Conservation (phyloP, 2,888 invertebrate genomes). For the Tryphoninae sp. region DNA sequence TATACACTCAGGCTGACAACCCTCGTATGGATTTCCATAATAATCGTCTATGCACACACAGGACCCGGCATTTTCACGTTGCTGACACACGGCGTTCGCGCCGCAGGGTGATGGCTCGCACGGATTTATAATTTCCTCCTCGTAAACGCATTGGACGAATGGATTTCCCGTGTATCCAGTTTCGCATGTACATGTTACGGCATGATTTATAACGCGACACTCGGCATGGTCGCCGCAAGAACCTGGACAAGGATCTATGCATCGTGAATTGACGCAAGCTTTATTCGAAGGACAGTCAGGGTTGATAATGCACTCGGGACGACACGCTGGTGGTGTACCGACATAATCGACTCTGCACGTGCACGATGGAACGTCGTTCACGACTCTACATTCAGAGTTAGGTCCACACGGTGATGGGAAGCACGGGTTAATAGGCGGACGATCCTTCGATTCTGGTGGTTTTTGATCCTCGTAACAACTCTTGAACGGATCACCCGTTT, state of each 20-base stretch:
- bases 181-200: constrained; percentile 91
- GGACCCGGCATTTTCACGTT: constrained; percentile 90
- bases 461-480: constrained; percentile 85
- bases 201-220: constrained; percentile 90
- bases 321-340: constrained; percentile 91
- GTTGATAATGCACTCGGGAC: constrained; percentile 92
- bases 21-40: constrained; percentile 93
- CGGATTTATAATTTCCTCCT: constrained; percentile 86
- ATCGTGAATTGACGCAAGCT: constrained; percentile 91
- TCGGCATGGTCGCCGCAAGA: constrained; percentile 91
- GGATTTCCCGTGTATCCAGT: constrained; percentile 91
- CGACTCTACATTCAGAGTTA: constrained; percentile 87
- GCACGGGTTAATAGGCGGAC: constrained; percentile 84
- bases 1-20: constrained; percentile 93
- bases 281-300: constrained; percentile 90
- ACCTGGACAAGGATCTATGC: constrained; percentile 91
- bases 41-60: constrained; percentile 92
- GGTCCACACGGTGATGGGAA: constrained; percentile 92
- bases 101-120: constrained; percentile 95
- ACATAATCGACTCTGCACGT: constrained; percentile 89
- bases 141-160: constrained; percentile 88
- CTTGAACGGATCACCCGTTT: constrained; percentile 89
- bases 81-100: constrained; percentile 90
- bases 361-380: constrained; percentile 87
- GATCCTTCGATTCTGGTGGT: constrained; percentile 76